A percentile compares a stretch with the other conserved stretches of the same genome.
Conservation (phyloP, 2,797 vertebrate genomes). For the Erithacus rubecula region DNA sequence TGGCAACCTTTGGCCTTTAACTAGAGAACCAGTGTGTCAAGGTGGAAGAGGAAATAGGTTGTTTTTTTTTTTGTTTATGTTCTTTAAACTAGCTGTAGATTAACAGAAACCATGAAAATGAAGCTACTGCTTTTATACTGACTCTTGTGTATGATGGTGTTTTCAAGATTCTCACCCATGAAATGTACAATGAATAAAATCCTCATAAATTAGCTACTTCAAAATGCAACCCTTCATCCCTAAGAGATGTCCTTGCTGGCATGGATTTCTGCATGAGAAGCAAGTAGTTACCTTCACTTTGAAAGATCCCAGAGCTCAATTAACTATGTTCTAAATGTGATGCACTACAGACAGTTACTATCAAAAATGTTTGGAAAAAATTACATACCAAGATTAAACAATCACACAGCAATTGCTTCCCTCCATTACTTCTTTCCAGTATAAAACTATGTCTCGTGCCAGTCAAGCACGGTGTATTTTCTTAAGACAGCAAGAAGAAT, state of each 20-base stretch:
- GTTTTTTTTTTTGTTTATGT: not conserved
- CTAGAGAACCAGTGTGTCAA: not conserved
- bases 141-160: accelerated
- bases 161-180: not conserved
- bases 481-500: not conserved
- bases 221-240: not conserved
- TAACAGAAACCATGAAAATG: not conserved
- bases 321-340: not conserved
- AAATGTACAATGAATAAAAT: accelerated
- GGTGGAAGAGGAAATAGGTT: not conserved
- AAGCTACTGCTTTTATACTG: not conserved
- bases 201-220: not conserved
- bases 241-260: not conserved
- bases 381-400: not conserved
- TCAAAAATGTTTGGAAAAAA: not conserved
- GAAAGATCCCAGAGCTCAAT: not conserved
- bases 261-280: not conserved
- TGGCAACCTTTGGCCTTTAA: not conserved
- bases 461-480: not conserved
- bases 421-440: not conserved
- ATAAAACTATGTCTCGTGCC: not conserved
- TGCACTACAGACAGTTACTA: not conserved
- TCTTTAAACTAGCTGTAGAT: not conserved
- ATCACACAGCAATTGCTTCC: not conserved
- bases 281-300: not conserved